Evolutionary conservation across 2,113 vertebrate genomes (phyloP).

Genomic region (Phalacrocorax aristotelis): DNA sequence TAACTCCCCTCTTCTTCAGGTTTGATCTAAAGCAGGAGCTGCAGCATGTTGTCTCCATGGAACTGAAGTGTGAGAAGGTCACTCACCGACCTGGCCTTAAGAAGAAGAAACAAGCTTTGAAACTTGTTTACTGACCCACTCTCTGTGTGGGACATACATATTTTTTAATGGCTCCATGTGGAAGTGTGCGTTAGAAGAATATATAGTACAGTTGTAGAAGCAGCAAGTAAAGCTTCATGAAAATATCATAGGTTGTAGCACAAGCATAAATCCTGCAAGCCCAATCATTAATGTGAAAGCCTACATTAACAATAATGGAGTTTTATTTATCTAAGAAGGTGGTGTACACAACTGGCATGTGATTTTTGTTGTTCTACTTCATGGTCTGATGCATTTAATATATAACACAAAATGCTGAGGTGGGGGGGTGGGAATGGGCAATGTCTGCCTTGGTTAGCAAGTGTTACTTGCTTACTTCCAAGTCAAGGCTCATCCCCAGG

Average conservation of each 20-base stretch:
- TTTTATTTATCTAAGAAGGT: not conserved
- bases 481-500: not conserved
- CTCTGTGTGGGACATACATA: not conserved
- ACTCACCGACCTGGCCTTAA: not conserved
- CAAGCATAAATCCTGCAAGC: not conserved
- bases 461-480: not conserved
- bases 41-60: not conserved
- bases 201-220: not conserved
- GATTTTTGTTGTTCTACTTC: not conserved
- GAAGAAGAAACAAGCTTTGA: constrained; percentile 37
- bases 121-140: constrained; percentile 39
- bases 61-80: constrained; percentile 4
- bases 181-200: not conserved
- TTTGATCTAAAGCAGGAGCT: not conserved
- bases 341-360: fast-evolving
- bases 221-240: not conserved
- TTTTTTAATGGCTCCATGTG: constrained; percentile 1
- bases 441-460: not conserved
- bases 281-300: not conserved
- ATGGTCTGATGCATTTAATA: not conserved
- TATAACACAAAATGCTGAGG: not conserved
- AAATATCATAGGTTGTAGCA: not conserved
- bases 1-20: not conserved
- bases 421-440: not conserved
- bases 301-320: not conserved